Base-by-base conservation (phyloP, 1,140 invertebrate species). In the Vanessa atalanta region DNA sequence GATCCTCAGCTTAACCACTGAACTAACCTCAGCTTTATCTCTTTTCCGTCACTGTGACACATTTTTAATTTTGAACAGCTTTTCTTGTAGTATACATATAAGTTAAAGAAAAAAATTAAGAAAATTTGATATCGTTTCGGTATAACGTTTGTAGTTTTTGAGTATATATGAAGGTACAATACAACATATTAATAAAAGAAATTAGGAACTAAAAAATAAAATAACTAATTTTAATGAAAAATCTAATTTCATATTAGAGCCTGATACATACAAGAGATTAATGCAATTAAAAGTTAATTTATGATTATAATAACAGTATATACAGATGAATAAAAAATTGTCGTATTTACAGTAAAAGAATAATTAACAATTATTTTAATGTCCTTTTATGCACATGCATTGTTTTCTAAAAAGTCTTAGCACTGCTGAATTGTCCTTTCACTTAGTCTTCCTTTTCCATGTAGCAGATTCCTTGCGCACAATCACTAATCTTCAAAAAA, bases 391-490 rank as follows among this genome's bases (percentile, higher is more conserved):
- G 37, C 43, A 73, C 71, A 65, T 75, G 60, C 61, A 73, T 65
- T 70, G 64, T 75, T 71, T 81, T 74, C 53, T 61, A 50, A 71
- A 78, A 77, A 79, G 78, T 74, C 73, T 64, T 79, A 77, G 69
- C 80, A 82, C 80, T 78, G 69, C 67, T 79, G 72, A 74, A 79
- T 57, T 73, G 81, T 83, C 73, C 72, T 74, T 76, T 63, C 77
- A 83, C 73, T 65, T 53, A 77, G 77, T 71, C 74, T 75, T 75
- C 74, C 74, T 65, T 50, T 72, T 57, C 64, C 13, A 47, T 65
- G 57, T 70, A 71, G 65, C 72, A 70, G 57, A 53, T 51, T 79
- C 73, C 72, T 78, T 57, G 53, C 53, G 65, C 50, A 67, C 14
- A 8, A 13, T 0, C 57, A 47, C 20, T 31, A 69, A 11, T 70